Base-by-base conservation (phyloP, 2,797 vertebrate genomes). In the Pristis pectinata region DNA sequence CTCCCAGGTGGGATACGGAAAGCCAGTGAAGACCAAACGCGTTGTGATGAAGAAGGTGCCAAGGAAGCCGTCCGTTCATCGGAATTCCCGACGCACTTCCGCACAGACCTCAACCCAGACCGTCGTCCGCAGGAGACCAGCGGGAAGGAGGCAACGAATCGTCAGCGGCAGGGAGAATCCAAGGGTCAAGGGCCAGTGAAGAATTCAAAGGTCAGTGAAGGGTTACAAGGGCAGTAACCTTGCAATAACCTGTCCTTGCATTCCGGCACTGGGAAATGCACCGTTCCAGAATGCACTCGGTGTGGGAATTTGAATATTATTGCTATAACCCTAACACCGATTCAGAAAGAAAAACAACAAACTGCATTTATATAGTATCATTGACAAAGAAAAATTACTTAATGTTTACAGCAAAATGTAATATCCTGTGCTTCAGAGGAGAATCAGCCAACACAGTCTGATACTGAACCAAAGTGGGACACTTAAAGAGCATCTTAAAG, bases 31-130 rank as follows among this genome's bases (percentile, higher is more conserved):
- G 70, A 19, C 53, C 27, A 94, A 76, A 27, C 67, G 30, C 30
- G 92, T 94, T 70, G 44, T 94, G 70, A 76, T 56, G 92, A 94
- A n/a, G 70, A 74, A 17, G 92, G 27, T 53, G 41, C 92, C 92
- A 4, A 37, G 87, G 87, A 67, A 37, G 61, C 5, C 3, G 59
- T 17, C 8, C 7, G 34, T 2, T 19, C 34, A 67, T 8, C 61
- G 5, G 59, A 91, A 1, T 22, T 61, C 17, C 5, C 22, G 10
- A 34, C 59, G 24, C 27, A 2, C 7, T 6, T 74, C 70, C 74
- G 19, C 70, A 24, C 27, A 9, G 30, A 61, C 34, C 91, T 67
- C 64, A 0, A 13, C 7, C 41, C 67, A 1, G 30, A 8, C 34
- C 59, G 0, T 30, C 8, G n/a, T 4, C 59, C 87, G 17, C 49